Evolutionary conservation across 2,888 invertebrate genomes (phyloP), one percentile per base, ranked within the genome.

Genomic region (Drosophila neotestacea): DNA sequence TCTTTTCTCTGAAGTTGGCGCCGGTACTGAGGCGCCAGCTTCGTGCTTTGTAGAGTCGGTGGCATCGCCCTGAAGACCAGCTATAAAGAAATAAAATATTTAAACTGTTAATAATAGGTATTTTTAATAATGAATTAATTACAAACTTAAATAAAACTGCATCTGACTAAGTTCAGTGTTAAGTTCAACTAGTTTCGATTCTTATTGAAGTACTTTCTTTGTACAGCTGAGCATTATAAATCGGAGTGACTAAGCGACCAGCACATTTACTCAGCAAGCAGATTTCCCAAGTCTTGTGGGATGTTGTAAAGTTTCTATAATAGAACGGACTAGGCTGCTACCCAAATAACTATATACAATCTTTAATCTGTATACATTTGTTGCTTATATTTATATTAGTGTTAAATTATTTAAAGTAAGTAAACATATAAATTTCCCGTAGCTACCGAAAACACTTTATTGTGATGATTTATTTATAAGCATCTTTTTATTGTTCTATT

Each of bases 1-100:
- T 6, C 89, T 91, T 62, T 90, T 91, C 9, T 92, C 92, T 2
- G 82, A 6, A 5, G 83, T 16, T 0, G 58, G 5, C 4, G 32
- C 22, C 4, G 34, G n/a, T 4, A 27, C 73, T 6, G 47, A 10
- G 22, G 28, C 41, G 1, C 27, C 16, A 6, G 46, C 11, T 22
- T 42, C 52, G 0, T 59, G 9, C n/a, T 76, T 68, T 10, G 61
- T 51, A 0, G 86, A 76, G 50, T 91, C 90, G 13, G 80, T 82
- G 6, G 79, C 69, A 75, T 90, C 90, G 32, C 42, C 63, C 62
- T 74, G 74, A 3, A 86, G 77, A 51, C 86, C 83, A 61, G 80
- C 82, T 82, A 44, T 34, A 46, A 42, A 39, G 32, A 51, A n/a
- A 54, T 22, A 10, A 41, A 39, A 46, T 10, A 28, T 47, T 39